Evolutionary conservation across 2,113 vertebrate species (phyloP).

Genomic region (Phylloscopus trochilus): DNA sequence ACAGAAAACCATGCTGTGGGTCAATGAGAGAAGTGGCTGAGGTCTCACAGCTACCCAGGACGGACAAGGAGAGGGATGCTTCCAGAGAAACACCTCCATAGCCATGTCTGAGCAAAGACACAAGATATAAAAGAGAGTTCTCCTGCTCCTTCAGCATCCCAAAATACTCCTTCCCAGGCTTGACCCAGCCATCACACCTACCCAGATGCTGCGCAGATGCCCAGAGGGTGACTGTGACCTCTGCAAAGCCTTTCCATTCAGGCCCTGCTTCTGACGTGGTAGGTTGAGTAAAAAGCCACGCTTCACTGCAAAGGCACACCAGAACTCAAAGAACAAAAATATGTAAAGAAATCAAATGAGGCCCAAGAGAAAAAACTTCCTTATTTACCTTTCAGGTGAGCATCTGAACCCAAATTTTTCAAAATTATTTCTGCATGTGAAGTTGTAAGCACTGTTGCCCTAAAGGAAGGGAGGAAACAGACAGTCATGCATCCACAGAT

Average conservation of each 20-base stretch:
- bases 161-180: background rate
- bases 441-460: background rate
- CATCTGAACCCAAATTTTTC: background rate
- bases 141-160: background rate
- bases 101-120: background rate
- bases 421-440: background rate
- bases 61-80: background rate
- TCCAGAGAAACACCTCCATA: background rate
- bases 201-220: rapidly evolving
- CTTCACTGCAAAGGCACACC: background rate
- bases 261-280: rapidly evolving
- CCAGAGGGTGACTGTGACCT: background rate
- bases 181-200: background rate
- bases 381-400: background rate
- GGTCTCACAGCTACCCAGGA: background rate
- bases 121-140: background rate
- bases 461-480: background rate
- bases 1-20: background rate
- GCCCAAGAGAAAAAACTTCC: background rate
- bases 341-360: background rate
- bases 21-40: background rate
- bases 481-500: background rate
- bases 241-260: background rate
- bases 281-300: background rate
- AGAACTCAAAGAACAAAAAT: background rate